Conservation (phyloP, 2,888 invertebrate species). For the Dasysyrphus tricinctus region DNA sequence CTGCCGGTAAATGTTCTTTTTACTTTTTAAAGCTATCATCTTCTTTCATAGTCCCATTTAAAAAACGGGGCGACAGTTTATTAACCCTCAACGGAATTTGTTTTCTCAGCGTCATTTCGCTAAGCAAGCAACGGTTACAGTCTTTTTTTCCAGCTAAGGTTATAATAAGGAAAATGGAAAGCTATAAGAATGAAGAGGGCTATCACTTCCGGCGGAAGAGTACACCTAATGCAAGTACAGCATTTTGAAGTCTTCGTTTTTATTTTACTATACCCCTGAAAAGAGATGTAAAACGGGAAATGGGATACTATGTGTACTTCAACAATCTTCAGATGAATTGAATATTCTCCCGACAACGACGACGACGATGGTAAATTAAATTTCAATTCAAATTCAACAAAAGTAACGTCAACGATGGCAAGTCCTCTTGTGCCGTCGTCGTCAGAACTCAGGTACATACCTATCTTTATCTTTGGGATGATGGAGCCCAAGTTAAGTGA, state of each 20-base stretch:
- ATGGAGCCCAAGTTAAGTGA: conserved; percentile 40
- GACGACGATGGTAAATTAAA: conserved; percentile 55
- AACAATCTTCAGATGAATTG: conserved; percentile 42
- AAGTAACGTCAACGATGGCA: conserved; percentile 6
- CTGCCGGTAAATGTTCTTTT: conserved; percentile 28
- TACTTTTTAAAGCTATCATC: conserved; percentile 26
- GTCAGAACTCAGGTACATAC: background rate
- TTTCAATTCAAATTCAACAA: conserved; percentile 53
- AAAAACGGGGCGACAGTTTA: conserved; percentile 48
- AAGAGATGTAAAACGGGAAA: background rate
- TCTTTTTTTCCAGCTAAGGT: conserved; percentile 18
- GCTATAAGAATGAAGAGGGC: conserved; percentile 11
- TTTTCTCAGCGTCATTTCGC: conserved; percentile 46
- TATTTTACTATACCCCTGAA: background rate
- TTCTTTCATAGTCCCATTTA: conserved; percentile 17
- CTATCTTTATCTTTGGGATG: background rate
- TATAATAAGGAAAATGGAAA: conserved; percentile 45
- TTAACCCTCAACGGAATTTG: conserved; percentile 60
- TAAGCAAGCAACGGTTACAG: conserved; percentile 30
- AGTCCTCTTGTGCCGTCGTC: background rate
- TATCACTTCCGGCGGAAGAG: conserved; percentile 28
- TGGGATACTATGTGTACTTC: background rate
- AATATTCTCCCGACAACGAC: conserved; percentile 46
- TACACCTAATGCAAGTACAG: conserved; percentile 27
- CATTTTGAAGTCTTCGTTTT: background rate